Percentiles rank a stretch among this genome's conserved stretches.
phyloP scores from a whole-genome alignment of 2,888 invertebrate genomes.

The Plebejus melissa region DNA sequence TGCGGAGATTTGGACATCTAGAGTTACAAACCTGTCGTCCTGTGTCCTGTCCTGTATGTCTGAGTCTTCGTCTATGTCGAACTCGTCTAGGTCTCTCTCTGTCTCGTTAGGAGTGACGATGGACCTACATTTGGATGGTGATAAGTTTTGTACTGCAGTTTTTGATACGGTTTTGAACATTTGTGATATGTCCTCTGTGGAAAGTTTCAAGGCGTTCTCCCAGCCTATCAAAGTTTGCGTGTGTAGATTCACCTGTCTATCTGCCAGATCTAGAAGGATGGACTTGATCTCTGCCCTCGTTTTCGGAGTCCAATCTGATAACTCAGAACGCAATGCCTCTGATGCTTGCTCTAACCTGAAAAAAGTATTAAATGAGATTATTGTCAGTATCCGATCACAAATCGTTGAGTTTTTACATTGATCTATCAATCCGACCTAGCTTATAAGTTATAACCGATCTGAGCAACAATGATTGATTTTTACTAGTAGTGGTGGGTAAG shows the following conservation, averaged over 20 bases:
- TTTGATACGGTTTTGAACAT: slow-evolving; percentile 69
- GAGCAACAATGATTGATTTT: no score
- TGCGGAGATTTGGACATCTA: background rate
- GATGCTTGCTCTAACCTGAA: slow-evolving; percentile 65
- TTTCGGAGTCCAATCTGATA: slow-evolving; percentile 65
- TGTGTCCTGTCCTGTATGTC: slow-evolving; percentile 36
- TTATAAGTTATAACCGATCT: no score
- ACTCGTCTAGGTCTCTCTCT: slow-evolving; percentile 54
- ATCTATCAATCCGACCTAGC: no score
- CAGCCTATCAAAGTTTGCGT: slow-evolving; percentile 54
- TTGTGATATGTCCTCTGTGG: slow-evolving; percentile 51
- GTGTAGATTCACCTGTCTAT: slow-evolving; percentile 54
- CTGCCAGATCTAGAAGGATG: slow-evolving; percentile 56
- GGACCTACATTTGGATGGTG: slow-evolving; percentile 51
- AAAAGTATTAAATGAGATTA: slow-evolving; percentile 3
- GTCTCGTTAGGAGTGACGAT: slow-evolving; percentile 51
- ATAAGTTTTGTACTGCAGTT: slow-evolving; percentile 61
- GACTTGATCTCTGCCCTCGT: slow-evolving; percentile 56
- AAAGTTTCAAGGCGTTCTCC: slow-evolving; percentile 58
- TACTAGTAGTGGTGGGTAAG: no score
- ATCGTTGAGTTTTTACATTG: background rate
- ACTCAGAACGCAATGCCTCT: slow-evolving; percentile 62
- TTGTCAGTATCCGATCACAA: background rate
- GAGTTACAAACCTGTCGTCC: slow-evolving; percentile 15
- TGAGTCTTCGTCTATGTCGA: slow-evolving; percentile 44